A percentile compares a stretch with the other conserved stretches of the same genome.
phyloP scores from a whole-genome alignment of 2,797 vertebrate genomes.

The Neopelma chrysocephalum region DNA sequence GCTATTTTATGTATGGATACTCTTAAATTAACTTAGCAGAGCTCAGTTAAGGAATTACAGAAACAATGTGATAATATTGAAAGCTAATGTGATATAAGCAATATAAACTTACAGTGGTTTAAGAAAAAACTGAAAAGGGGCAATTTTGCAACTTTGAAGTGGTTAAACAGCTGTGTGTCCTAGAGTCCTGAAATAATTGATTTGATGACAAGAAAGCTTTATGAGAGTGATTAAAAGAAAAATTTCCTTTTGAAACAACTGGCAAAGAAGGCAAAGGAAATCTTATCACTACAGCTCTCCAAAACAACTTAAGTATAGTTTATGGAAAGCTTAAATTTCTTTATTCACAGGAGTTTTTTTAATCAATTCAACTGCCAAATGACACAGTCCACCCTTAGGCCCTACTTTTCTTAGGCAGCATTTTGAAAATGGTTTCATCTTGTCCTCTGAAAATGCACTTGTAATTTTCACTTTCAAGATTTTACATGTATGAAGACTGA shows the following conservation, averaged over 20 bases:
- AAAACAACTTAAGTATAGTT: not conserved
- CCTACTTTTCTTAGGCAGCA: not conserved
- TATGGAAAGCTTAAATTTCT: not conserved
- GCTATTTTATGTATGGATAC: not conserved
- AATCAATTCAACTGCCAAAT: not conserved
- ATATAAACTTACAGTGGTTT: not conserved
- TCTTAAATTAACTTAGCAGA: not conserved
- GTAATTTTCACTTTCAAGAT: not conserved
- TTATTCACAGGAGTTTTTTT: not conserved
- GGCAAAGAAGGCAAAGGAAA: not conserved
- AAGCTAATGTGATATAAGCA: not conserved
- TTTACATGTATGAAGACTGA: not conserved
- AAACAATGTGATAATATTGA: not conserved
- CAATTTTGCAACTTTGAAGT: not conserved
- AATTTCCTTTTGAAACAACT: slow-evolving; percentile 14
- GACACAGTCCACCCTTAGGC: not conserved
- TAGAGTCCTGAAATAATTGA: not conserved
- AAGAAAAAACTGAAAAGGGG: not conserved
- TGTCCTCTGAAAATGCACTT: not conserved
- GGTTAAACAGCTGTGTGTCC: not conserved
- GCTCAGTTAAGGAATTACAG: not conserved
- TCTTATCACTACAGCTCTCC: not conserved
- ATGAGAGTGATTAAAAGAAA: slow-evolving; percentile 1
- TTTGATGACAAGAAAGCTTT: slow-evolving; percentile 1
- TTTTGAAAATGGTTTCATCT: not conserved